A percentile compares a stretch with the other conserved stretches of the same genome.
Conservation (phyloP, 2,113 vertebrate genomes). For the Oostethus manadensis region DNA sequence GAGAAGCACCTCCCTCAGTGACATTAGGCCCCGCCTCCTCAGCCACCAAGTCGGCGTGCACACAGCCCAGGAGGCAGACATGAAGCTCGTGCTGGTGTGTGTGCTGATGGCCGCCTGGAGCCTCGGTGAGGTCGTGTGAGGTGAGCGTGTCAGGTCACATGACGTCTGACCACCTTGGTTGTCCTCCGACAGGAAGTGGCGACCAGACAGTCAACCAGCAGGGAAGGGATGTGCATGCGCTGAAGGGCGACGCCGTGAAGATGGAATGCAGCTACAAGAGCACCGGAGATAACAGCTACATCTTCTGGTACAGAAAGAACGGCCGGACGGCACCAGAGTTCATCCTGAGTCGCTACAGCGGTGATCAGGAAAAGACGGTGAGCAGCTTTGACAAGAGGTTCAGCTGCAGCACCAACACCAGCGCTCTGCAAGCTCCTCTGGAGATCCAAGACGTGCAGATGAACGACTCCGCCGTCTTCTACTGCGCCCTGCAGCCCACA, state of each 20-base stretch:
- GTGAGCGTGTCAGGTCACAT: too few species aligned
- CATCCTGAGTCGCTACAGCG: not conserved
- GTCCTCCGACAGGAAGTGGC: not conserved
- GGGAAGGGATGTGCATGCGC: not conserved
- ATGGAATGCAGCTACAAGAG: not conserved
- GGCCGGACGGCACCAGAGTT: not conserved
- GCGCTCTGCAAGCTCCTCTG: not conserved
- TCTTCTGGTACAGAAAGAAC: conserved; percentile 1
- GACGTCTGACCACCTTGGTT: not conserved
- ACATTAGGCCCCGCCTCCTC: not conserved
- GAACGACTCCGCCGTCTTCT: not conserved
- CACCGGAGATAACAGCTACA: not conserved
- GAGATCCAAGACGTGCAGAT: not conserved
- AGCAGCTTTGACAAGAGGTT: not conserved
- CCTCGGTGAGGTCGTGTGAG: too few species aligned
- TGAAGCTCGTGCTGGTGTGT: too few species aligned
- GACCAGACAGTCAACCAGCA: not conserved
- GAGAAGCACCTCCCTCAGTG: too few species aligned
- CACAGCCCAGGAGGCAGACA: not conserved
- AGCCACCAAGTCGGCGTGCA: not conserved
- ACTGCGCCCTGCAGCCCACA: too few species aligned
- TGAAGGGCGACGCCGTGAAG: not conserved
- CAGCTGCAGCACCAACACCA: not conserved
- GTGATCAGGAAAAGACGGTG: not conserved
- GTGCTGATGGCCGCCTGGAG: too few species aligned